Evolutionary conservation across 2,888 invertebrate genomes (phyloP).

Genomic region (Ommatoiulus sabulosus): DNA sequence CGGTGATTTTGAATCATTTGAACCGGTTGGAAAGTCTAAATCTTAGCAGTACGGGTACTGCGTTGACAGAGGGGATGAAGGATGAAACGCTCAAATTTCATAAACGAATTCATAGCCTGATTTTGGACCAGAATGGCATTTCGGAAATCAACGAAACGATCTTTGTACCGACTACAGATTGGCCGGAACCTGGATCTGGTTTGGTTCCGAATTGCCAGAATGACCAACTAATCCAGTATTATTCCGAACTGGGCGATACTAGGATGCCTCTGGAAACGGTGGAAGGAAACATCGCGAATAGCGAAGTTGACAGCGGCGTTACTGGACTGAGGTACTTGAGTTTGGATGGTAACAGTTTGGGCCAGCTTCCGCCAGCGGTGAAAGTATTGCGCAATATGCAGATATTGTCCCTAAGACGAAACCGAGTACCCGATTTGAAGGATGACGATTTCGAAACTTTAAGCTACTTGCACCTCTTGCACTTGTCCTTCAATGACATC

Average conservation of each 20-base stretch:
- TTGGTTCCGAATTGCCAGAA: neutral
- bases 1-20: neutral
- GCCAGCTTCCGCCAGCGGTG: neutral
- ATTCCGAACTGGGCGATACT: too few relatives aligned
- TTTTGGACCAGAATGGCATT: neutral
- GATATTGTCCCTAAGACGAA: neutral
- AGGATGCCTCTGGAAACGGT: too few relatives aligned
- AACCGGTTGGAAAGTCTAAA: neutral
- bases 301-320: neutral
- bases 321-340: neutral
- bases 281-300: too few relatives aligned
- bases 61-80: neutral
- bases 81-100: neutral
- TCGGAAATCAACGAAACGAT: neutral
- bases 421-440: neutral
- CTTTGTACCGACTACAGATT: neutral
- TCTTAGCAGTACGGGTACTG: neutral
- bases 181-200: neutral
- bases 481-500: constrained; percentile 34
- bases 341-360: neutral
- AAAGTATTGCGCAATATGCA: neutral
- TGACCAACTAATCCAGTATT: too few relatives aligned
- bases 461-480: neutral
- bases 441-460: neutral
- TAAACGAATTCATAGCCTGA: neutral